Evolutionary conservation across 1,140 invertebrate genomes (phyloP), one percentile per base, ranked within the genome.

Genomic region (Meloidogyne floridensis): DNA sequence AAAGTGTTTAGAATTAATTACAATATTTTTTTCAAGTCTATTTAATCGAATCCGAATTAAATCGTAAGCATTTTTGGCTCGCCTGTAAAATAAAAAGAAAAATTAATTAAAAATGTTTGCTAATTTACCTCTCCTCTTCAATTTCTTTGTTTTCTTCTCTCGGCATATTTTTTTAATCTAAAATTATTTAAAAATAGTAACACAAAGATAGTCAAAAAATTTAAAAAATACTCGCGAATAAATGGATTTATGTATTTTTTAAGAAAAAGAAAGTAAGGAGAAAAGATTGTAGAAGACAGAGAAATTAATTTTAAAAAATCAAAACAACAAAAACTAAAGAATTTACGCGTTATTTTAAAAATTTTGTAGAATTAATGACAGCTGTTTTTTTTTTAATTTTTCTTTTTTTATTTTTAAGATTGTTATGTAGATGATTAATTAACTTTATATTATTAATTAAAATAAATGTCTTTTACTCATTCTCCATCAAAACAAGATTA

Each of bases 11-110:
- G 84, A 15, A 32, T 70, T 42, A 32, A 82, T 82, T 47, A 84
- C 84, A 56, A 81, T 83, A 71, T 85, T 85, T 73, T 78, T 81
- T 71, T 86, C 72, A 42, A 85, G 65, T 69, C 80, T 77, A 32
- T 86, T 80, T 47, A 85, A n/a, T 43, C 84, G 72, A 51, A 86
- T 65, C 13, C 84, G 84, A 73, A 75, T 80, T 42, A 84, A 72
- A 69, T 84, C 84, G 65, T 84, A 84, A n/a, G 84, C 79, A 32
- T 82, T 86, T 43, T 82, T 84, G 15, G 84, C 84, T 43, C 80
- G 42, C 6, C 77, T 79, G 13, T 42, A 77, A 32, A 73, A 43
- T 15, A 13, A 43, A 72, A 73, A 43, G 10, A 47, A 15, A 10
- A 78, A 70, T 65, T 6, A 3, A 13, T 18, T 69, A 42, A 43